phyloP scores from a whole-genome alignment of 2,888 invertebrate genomes.

The Fragum fragum region DNA sequence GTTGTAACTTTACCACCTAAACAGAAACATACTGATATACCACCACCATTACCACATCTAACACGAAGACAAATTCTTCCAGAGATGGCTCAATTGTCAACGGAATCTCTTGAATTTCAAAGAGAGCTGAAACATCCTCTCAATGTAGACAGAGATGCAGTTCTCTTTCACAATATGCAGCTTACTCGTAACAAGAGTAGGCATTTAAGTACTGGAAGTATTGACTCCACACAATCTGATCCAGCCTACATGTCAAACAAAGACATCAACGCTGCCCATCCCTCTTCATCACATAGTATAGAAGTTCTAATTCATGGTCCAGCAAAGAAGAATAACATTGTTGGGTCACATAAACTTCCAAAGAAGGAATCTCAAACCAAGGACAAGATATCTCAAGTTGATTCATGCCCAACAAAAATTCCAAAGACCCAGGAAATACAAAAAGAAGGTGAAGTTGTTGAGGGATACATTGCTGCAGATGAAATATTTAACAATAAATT shows the following conservation, averaged over 20 bases:
- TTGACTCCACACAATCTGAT: slow-evolving; percentile 81
- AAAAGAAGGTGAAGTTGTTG: slow-evolving; percentile 32
- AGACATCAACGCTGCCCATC: slow-evolving; percentile 63
- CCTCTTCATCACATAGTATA: slow-evolving; percentile 81
- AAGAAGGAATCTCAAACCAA: slow-evolving; percentile 26
- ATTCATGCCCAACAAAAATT: slow-evolving; percentile 62
- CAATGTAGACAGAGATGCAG: slow-evolving; percentile 82
- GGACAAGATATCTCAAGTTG: slow-evolving; percentile 34
- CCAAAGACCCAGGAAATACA: slow-evolving; percentile 50
- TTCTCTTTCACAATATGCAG: slow-evolving; percentile 82
- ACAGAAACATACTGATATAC: slow-evolving; percentile 5
- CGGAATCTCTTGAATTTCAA: slow-evolving; percentile 72
- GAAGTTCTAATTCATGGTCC: slow-evolving; percentile 79
- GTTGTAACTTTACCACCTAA: slow-evolving; percentile 61
- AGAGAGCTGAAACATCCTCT: slow-evolving; percentile 70
- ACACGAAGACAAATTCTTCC: slow-evolving; percentile 49
- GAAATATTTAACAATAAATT: neutral
- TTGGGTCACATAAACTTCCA: slow-evolving; percentile 56
- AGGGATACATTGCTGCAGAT: slow-evolving; percentile 52
- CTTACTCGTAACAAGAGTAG: slow-evolving; percentile 74
- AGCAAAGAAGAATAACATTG: slow-evolving; percentile 26
- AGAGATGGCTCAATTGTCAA: slow-evolving; percentile 61
- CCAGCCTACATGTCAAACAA: slow-evolving; percentile 73
- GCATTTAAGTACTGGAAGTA: slow-evolving; percentile 76
- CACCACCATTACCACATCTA: slow-evolving; percentile 52